Base-by-base conservation (phyloP, 2,797 vertebrate species). In the Poeciliopsis paucimaculata region DNA sequence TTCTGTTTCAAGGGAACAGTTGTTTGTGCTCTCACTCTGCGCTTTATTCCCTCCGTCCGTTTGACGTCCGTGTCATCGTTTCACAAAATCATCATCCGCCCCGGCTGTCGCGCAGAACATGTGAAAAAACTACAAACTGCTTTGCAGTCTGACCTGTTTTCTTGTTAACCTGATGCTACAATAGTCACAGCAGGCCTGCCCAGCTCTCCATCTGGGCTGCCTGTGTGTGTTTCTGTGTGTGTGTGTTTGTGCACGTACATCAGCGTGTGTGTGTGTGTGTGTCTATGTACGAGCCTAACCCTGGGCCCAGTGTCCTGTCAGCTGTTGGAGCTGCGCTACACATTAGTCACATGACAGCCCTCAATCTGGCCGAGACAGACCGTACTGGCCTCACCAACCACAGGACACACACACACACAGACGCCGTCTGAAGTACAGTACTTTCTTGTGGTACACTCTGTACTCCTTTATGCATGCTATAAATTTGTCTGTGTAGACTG, bases 271-370 rank as follows among this genome's bases (percentile, higher is more conserved):
- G 34, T 73, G 72, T 73, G 78, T 84, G 15, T 80, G 66, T 83
- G 78, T 85, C 20, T 81, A 72, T 86, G 83, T 84, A 82, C 84
- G 84, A 84, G 71, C 85, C 92, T 93, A 91, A 94, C 94, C 95
- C 95, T 94, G 92, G 93, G 93, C 94, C 94, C 95, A 94, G 92
- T 92, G 93, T 95, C 93, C 94, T 95, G 94, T 96, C 95, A 96
- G 93, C 94, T 96, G 95, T 95, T 95, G 93, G 93, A 94, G 93
- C 94, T 95, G 94, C 91, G 93, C 90, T 96, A 91, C 94, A 93
- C 93, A 95, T 96, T 96, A 96, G 94, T 96, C 95, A 96, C 95
- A 96, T 95, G 94, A 95, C 93, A 89, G 95, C 91, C 88, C 90
- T 92, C 95, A 96, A 96, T 96, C 95, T 96, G 95, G 94, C 92